Evolutionary conservation across 2,797 vertebrate genomes (phyloP).

Genomic region (Hybognathus amarus): DNA sequence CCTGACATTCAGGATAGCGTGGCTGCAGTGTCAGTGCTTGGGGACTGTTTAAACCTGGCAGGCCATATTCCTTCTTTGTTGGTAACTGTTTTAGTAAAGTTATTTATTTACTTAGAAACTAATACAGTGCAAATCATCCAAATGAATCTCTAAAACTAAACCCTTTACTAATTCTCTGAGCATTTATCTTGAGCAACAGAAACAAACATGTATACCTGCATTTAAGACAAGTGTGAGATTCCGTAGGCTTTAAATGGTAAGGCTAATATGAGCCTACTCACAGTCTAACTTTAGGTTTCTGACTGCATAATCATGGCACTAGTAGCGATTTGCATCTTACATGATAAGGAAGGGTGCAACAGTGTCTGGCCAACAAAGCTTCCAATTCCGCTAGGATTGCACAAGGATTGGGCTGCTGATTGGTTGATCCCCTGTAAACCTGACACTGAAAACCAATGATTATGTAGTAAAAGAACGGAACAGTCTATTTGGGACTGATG

Average conservation of each 20-base stretch:
- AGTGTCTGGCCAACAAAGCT: not conserved
- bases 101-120: not conserved
- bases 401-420: constrained; percentile 34
- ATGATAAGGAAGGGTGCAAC: constrained; percentile 4
- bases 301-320: constrained; percentile 3
- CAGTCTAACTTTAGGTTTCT: not conserved
- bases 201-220: constrained; percentile 27
- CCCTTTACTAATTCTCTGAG: not conserved
- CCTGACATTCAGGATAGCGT: constrained; percentile 44
- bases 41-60: not conserved
- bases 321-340: constrained; percentile 28
- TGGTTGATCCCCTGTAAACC: constrained; percentile 44
- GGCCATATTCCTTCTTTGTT: not conserved
- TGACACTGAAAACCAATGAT: constrained; percentile 42
- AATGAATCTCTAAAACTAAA: constrained; percentile 7
- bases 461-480: constrained; percentile 38
- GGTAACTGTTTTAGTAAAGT: not conserved
- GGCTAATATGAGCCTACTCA: not conserved
- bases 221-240: constrained; percentile 18
- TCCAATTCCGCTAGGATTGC: constrained; percentile 32
- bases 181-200: not conserved
- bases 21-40: constrained; percentile 23
- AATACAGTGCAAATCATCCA: not conserved
- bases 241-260: constrained; percentile 12
- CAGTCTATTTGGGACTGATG: constrained; percentile 38